Evolutionary conservation across 2,797 vertebrate genomes (phyloP), one percentile per base, ranked within the genome.

Genomic region (Neosilurus hyrtlii): DNA sequence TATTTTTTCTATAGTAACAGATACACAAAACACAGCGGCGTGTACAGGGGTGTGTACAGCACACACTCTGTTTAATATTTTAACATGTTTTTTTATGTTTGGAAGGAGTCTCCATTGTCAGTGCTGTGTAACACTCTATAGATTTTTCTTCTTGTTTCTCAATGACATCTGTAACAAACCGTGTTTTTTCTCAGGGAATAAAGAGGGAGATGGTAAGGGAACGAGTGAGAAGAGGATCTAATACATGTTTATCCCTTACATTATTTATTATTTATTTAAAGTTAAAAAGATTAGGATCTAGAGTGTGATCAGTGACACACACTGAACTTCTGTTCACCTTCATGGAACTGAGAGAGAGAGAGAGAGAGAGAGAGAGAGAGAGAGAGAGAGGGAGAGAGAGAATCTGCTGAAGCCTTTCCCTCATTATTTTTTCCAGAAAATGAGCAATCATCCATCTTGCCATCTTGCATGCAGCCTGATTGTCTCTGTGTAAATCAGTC

Each of bases 371-470:
- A 35, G 63, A 30, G 63, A 16, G 26, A 30, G 63, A 16, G 26
- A 16, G n/a, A 4, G 61, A 24, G 62, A 12, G 10, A 12, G 61
- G 4, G 65, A 9, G 65, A 16, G 30, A 3, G 65, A 1, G 66
- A 3, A 15, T 20, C 4, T 89, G 89, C 91, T 91, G 89, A 92
- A 88, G 87, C 90, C 89, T 93, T 93, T 93, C 92, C 89, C 92
- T 94, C 91, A 93, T 94, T 94, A 94, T 94, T 93, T 87, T 57
- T 61, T 51, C 87, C 78, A 67, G 90, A 93, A 94, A 95, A 94
- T 93, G 90, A 94, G 94, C 91, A 94, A 93, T 94, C 92, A 92
- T 91, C 91, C 90, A 90, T 92, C 92, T 90, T 93, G 92, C 91
- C 90, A 90, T 92, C 92, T 90, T 93, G 93, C 92, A 88, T 84